Evolutionary conservation across 2,113 vertebrate genomes (phyloP), one percentile per base, ranked within the genome.

Genomic region (Taxidea taxus): DNA sequence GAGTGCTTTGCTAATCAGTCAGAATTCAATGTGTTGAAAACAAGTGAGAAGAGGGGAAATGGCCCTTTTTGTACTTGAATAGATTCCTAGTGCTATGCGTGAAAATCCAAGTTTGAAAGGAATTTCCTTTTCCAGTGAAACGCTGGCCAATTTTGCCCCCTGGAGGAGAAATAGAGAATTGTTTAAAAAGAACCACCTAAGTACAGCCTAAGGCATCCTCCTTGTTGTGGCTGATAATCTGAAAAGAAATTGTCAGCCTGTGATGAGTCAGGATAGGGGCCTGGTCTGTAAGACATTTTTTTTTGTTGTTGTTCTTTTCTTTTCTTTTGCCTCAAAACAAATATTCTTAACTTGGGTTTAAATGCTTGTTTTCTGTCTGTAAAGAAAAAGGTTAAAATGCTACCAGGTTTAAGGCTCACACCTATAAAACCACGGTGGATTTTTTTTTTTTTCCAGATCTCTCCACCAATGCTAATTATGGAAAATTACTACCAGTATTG

Each of bases 101-200:
- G 3, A 70, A 90, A 88, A 81, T 75, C 37, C 21, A 20, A 72
- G 56, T 77, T 49, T 77, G 56, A 60, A 90, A 90, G 4, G 27
- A 15, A 81, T 7, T 42, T 56, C 20, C 64, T 60, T 31, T 92
- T 49, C 70, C 47, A 56, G 47, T 27, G 34, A 91, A 44, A 58
- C 31, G 78, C 56, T 90, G 80, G 60, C 39, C 66, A 83, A 89
- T 42, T 16, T 80, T 12, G 80, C 95, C 97, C 96, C 74, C 98
- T 97, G 72, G 93, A 81, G 96, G 82, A 75, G 4, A 82, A 47
- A 9, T 83, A 8, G 60, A 91, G 81, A 88, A 86, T 51, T 72
- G 18, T n/a, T 49, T 49, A 8, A 44, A 81, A 87, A 23, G 31
- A 31, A 27, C 66, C 49, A 0, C 29, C 10, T 37, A 18, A 54